Evolutionary conservation across 2,797 vertebrate species (phyloP), one percentile per base, ranked within the genome.

Genomic region (Eutrigla gurnardus): DNA sequence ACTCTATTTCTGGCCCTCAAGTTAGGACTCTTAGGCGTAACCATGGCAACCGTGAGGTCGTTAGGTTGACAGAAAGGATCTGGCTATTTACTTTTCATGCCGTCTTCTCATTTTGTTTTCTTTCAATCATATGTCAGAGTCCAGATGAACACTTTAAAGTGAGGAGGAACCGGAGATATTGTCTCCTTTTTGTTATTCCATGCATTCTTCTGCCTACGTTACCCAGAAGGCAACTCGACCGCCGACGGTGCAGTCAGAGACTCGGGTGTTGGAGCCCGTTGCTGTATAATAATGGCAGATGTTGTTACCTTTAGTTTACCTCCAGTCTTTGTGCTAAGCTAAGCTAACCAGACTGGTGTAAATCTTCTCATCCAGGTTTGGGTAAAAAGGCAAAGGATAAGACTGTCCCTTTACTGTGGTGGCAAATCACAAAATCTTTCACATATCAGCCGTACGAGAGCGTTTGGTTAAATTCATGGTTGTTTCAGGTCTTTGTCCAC

Each of bases 401-500:
- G 25, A 35, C 43, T 2, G 5, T 18, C 35, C 12, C 11, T 40
- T 15, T n/a, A 35, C 18, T 59, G 0, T 57, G 35, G 4, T 55
- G 15, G 14, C 5, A 0, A 52, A 47, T 46, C 2, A 36, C 14
- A 18, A 50, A 60, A 12, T 3, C 12, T 42, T 42, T 42, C 32
- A 50, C 9, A 75, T 13, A 9, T 33, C 47, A 9, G 4, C 49
- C 61, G 1, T 54, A 47, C 39, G 4, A 18, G 7, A 53, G 40
- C 9, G 37, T 46, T 25, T 62, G 14, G 66, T 70, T 35, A 62
- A 46, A 70, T 62, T 37, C 18, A 67, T 18, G 52, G 17, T 66
- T 57, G 42, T 70, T 64, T 81, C 39, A 73, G 55, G 76, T 81
- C 53, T 75, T 12, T 4, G 43, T 53, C 45, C 39, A 49, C 36